Evolutionary conservation across 1,140 invertebrate genomes (phyloP).

Genomic region (Drosophila dunni): DNA sequence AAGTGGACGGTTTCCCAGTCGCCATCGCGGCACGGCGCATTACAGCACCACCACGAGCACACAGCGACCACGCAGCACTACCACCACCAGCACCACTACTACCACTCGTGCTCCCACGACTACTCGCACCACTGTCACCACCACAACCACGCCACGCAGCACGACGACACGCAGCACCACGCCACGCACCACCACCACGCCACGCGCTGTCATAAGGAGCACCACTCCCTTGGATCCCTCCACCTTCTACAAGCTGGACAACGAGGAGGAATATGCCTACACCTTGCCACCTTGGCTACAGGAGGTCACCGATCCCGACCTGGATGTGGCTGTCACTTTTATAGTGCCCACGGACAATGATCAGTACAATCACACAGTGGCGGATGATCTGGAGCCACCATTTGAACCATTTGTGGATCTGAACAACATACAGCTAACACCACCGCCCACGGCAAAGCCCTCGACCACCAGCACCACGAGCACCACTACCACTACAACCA

Average conservation of each 20-base stretch:
- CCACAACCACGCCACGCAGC: slow-evolving; percentile 21
- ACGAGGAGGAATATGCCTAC: slow-evolving; percentile 69
- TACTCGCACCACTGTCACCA: slow-evolving; percentile 25
- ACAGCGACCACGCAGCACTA: slow-evolving; percentile 26
- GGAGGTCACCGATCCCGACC: slow-evolving; percentile 78
- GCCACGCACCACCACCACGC: slow-evolving; percentile 32
- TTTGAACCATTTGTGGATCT: slow-evolving; percentile 75
- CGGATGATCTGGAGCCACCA: slow-evolving; percentile 69
- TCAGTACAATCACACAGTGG: slow-evolving; percentile 74
- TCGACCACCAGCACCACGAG: slow-evolving; percentile 35
- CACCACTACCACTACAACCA: slow-evolving; percentile 31
- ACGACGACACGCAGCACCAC: slow-evolving; percentile 43
- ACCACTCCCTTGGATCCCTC: slow-evolving; percentile 68
- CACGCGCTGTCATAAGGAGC: slow-evolving; percentile 30
- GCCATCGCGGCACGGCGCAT: slow-evolving; percentile 62
- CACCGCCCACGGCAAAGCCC: slow-evolving; percentile 38
- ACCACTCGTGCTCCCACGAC: slow-evolving; percentile 2
- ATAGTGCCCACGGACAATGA: slow-evolving; percentile 72
- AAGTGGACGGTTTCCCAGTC: slow-evolving; percentile 47
- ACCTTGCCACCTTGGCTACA: slow-evolving; percentile 75
- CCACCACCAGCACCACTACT: slow-evolving; percentile 39
- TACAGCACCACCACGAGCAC: slow-evolving; percentile 63
- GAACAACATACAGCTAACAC: slow-evolving; percentile 68
- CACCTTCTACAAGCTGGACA: slow-evolving; percentile 52
- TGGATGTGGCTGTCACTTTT: slow-evolving; percentile 81